These are phyloP conservation scores for Bombus breviceps DNA, from an alignment of 1,140 invertebrate genomes.

Conservation along the genomic window DNA sequence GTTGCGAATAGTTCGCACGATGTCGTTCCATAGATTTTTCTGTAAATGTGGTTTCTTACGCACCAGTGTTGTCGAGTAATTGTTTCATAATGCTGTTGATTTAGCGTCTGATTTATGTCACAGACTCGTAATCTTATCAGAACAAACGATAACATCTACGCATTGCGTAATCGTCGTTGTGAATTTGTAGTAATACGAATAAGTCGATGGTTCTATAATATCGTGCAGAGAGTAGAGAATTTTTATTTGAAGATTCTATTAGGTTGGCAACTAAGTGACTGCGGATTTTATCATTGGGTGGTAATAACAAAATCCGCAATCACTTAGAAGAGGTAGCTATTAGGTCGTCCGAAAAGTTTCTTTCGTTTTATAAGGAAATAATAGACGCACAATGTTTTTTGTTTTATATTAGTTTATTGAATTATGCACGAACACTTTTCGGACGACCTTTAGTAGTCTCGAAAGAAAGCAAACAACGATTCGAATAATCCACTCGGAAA, in stretches of 20 bases:
- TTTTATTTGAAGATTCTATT: not conserved
- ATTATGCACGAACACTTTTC: no score
- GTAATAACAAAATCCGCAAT: no score
- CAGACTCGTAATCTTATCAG: constrained; percentile 7
- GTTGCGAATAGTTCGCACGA: no score
- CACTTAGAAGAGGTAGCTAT: not conserved
- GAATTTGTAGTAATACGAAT: not conserved
- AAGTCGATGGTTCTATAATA: not conserved
- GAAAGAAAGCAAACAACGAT: not conserved
- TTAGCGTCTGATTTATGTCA: not conserved
- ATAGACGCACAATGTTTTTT: no score
- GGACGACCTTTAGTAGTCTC: no score
- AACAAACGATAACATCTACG: not conserved
- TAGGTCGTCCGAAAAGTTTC: no score
- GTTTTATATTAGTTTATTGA: no score
- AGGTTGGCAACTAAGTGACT: no score
- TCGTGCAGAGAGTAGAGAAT: not conserved
- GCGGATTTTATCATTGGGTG: no score
- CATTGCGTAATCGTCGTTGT: not conserved
- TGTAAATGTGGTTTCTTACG: not conserved
- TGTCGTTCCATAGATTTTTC: not conserved
- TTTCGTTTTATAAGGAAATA: no score
- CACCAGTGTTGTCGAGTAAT: not conserved
- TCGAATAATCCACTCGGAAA: not conserved
- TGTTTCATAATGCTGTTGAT: not conserved